Percentiles rank a stretch among this genome's conserved stretches.
phyloP scores from a whole-genome alignment of 2,888 invertebrate species.

The Acrobasis suavella region DNA sequence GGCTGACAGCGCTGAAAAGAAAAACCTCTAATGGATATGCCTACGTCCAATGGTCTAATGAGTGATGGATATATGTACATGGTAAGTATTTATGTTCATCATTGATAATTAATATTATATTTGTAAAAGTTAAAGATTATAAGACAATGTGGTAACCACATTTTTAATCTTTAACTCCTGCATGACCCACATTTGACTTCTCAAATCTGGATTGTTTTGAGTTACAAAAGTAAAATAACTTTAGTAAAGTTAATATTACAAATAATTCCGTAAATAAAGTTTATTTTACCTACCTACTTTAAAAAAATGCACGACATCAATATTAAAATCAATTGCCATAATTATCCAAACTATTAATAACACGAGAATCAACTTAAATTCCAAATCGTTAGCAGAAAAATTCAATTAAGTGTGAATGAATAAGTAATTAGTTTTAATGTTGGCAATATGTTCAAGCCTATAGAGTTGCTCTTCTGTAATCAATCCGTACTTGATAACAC shows the following conservation, averaged over 20 bases:
- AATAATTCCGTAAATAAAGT: neutral
- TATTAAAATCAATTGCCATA: neutral
- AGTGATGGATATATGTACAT: conserved; percentile 48
- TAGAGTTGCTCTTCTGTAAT: neutral
- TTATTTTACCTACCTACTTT: no score
- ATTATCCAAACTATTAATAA: no score
- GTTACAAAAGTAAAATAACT: neutral
- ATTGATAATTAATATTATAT: no score
- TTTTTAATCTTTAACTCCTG: no score
- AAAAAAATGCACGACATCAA: neutral
- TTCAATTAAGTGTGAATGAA: neutral
- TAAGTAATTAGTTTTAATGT: neutral
- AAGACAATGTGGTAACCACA: no score
- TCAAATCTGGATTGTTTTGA: neutral
- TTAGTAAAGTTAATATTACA: neutral
- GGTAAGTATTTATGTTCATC: neutral
- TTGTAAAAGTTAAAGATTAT: no score
- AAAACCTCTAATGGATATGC: conserved; percentile 59
- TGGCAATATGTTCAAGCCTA: conserved; percentile 1
- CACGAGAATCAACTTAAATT: neutral
- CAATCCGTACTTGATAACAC: neutral
- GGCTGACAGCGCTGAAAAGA: conserved; percentile 52
- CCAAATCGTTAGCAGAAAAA: neutral
- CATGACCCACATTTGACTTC: no score
- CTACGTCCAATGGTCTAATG: conserved; percentile 50